These are phyloP conservation scores for Pangasius macronema DNA, from an alignment of 2,797 vertebrate genomes.

Conservation along the genomic window DNA sequence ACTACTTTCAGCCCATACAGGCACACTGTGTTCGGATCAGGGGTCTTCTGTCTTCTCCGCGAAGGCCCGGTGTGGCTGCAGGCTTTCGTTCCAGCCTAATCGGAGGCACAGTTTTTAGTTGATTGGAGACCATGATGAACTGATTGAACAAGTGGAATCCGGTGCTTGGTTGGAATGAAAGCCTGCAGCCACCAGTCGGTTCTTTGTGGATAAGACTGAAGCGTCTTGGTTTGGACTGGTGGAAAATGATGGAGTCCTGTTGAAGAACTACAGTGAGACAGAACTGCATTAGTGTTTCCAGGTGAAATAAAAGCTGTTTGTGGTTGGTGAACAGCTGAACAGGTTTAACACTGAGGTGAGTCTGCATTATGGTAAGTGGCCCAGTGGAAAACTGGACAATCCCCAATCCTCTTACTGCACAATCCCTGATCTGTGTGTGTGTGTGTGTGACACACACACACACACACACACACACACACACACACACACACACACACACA, in stretches of 20 bases:
- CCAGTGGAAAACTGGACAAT: constrained; percentile 71
- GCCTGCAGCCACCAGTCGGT: neutral
- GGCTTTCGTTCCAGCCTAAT: neutral
- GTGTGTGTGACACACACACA: no score
- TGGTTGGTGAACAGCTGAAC: constrained; percentile 20
- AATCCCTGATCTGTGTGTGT: constrained; percentile 60
- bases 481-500: no score
- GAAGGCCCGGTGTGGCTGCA: neutral
- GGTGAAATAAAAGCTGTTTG: neutral
- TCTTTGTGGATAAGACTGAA: neutral
- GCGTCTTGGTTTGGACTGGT: neutral
- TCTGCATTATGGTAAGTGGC: constrained; percentile 70
- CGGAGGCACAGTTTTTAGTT: neutral
- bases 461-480: no score
- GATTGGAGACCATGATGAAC: neutral
- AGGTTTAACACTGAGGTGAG: constrained; percentile 58
- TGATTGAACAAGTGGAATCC: neutral
- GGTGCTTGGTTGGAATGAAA: neutral
- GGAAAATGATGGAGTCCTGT: neutral
- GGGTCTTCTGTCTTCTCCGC: neutral
- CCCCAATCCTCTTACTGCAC: constrained; percentile 77
- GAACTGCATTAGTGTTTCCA: neutral
- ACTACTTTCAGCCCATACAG: neutral
- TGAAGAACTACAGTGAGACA: neutral
- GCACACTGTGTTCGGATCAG: neutral